Evolutionary conservation across 2,888 invertebrate species (phyloP), one percentile per base, ranked within the genome.

Genomic region (Drosophila affinis): DNA sequence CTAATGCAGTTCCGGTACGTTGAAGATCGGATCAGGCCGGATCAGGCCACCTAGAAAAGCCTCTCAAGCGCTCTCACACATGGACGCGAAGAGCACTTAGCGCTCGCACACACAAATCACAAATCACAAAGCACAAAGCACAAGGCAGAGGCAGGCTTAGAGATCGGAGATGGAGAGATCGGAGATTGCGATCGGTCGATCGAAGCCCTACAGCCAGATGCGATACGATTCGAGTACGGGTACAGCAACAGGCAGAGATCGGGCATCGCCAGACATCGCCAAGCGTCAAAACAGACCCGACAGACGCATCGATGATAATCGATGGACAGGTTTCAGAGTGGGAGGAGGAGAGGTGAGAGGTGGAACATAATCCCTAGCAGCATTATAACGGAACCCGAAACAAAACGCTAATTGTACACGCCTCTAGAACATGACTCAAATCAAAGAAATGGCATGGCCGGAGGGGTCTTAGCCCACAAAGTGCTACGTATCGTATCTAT

Each of bases 351-450:
- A 63, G 45, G 48, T 62, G 48, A 45, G 49, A 45, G 51, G 60
- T 45, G 24, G 48, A 69, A 75, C 84, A 74, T 88, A 88, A 83
- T 83, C 87, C 88, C 83, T 86, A 76, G 62, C 69, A 77, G 75
- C 86, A 81, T 81, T 83, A 74, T 83, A 83, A 83, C 83, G 83
- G 83, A 79, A 87, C 79, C 51, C 67, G 82, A 76, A 68, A 78
- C 82, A 87, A 72, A 82, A 87, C 85, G 71, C 83, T 83, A 83
- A 83, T 88, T 83, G 83, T 88, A 81, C 83, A 83, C 88, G 83
- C 88, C 83, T 83, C 88, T 78, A 73, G 83, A 83, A 83, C 88
- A 83, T 86, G 87, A 88, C 87, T 86, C 83, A 83, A 88, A 86
- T 86, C 81, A 88, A 63, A 72, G 69, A 69, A 78, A 77, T 61